Evolutionary conservation across 2,888 invertebrate genomes (phyloP).

Genomic region (Thumatha senex): DNA sequence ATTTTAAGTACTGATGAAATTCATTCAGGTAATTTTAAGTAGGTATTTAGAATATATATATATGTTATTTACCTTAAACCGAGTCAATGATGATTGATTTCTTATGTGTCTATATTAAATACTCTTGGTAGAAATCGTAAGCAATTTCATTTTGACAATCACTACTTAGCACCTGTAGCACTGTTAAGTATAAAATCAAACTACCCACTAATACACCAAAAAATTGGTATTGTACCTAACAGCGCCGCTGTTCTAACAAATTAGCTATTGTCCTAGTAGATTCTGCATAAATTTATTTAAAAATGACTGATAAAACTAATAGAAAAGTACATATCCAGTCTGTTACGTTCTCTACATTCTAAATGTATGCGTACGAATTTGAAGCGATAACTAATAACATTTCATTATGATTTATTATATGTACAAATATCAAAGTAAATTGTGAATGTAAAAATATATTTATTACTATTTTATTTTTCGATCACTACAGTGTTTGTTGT

Average conservation of each 20-base stretch:
- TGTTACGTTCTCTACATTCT: neutral
- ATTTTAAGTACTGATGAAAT: slow-evolving; percentile 54
- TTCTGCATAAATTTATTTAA: neutral
- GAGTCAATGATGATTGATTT: too few species aligned
- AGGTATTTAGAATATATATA: neutral
- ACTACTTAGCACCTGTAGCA: too few species aligned
- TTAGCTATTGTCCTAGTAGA: slow-evolving; percentile 5
- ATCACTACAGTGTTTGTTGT: slow-evolving; percentile 25
- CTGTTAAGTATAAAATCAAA: too few species aligned
- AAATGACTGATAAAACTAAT: neutral
- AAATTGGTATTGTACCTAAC: too few species aligned
- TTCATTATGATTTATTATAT: slow-evolving; percentile 8
- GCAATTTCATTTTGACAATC: too few species aligned
- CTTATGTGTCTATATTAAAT: too few species aligned
- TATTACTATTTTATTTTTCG: slow-evolving; percentile 10
- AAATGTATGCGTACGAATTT: neutral
- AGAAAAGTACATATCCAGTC: neutral
- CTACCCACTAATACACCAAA: too few species aligned
- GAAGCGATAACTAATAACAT: neutral
- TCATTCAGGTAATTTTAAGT: slow-evolving; percentile 27
- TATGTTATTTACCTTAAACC: too few species aligned
- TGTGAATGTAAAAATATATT: slow-evolving; percentile 28
- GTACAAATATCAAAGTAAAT: slow-evolving; percentile 16
- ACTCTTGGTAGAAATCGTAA: too few species aligned
- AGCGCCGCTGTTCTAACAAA: too few species aligned